Evolutionary conservation across 2,888 invertebrate species (phyloP), one percentile per base, ranked within the genome.

Genomic region (Diarsia mendica): DNA sequence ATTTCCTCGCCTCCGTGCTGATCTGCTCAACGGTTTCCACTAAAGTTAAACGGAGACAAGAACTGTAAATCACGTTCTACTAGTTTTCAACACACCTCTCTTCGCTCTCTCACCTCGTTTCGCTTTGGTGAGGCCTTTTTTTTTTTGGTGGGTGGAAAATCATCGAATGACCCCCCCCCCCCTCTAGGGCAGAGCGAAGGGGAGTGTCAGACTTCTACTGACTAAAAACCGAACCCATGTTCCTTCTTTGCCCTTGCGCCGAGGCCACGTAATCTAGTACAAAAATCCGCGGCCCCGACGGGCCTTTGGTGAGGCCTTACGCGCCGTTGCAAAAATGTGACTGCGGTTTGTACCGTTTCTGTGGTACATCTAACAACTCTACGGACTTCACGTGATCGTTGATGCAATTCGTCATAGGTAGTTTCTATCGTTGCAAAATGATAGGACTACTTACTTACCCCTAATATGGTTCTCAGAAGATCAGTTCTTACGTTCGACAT

Each of bases 361-460:
- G 51, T 18, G 51, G 11, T n/a, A 8, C 5, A 15, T 8, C 0
- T 23, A n/a, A 39, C 74, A 53, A 64, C 13, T 53, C 55, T 15
- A 28, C 46, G 11, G 61, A 23, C 67, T 65, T 58, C n/a, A 67
- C n/a, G 20, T 68, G 61, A 66, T 46, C 23, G 20, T 60, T 68
- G 68, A 70, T 64, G 74, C 69, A 83, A 83, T 79, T 81, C 53
- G 70, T 67, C 60, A 78, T 51, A 68, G 28, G 44, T 44, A 70
- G 69, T 67, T 70, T 79, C 69, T 51, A 58, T 15, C 23, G 60
- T 79, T 79, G 53, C 79, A 65, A 83, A 60, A 74, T 73, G 33
- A 67, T 73, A 58, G 20, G 10, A 60, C 33, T 67, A 69, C 64
- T 64, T 79, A 68, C 65, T 64, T 79, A 68, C 65, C 44, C 77